A percentile compares a stretch with the other conserved stretches of the same genome.
Evolutionary conservation across 2,113 vertebrate genomes (phyloP).

Genomic region (Corydoras sp.): DNA sequence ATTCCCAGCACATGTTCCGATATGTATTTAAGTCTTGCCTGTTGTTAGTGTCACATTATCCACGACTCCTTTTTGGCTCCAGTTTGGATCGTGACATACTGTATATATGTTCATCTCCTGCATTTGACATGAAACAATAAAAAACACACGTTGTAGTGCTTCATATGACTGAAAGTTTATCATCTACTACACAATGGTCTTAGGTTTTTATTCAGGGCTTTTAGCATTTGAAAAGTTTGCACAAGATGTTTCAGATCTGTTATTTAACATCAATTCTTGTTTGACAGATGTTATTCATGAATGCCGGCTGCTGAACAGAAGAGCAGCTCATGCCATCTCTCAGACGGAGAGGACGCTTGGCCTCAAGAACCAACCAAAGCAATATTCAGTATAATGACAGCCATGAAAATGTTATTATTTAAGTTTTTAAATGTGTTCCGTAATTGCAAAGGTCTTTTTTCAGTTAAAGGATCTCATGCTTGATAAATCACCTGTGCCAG

Average conservation of each 20-base stretch:
- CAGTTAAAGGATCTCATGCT: slow-evolving; percentile 52
- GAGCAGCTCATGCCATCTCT: slow-evolving; percentile 68
- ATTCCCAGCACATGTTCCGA: neutral
- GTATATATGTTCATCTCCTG: too few species aligned
- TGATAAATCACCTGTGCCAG: slow-evolving; percentile 46
- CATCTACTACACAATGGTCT: too few species aligned
- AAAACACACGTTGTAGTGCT: too few species aligned
- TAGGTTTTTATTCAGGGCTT: too few species aligned
- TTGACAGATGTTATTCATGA: slow-evolving; percentile 70
- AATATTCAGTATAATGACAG: slow-evolving; percentile 63
- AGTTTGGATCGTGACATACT: too few species aligned
- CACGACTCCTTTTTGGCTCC: too few species aligned
- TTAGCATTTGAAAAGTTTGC: too few species aligned
- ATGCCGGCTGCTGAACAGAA: slow-evolving; percentile 73
- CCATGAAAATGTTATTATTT: neutral
- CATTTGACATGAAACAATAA: too few species aligned
- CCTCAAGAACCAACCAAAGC: slow-evolving; percentile 67
- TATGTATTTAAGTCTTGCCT: neutral
- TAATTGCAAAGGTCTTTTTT: slow-evolving; percentile 41
- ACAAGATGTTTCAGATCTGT: too few species aligned
- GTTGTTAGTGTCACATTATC: neutral
- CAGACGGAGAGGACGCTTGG: slow-evolving; percentile 67
- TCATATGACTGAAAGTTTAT: too few species aligned
- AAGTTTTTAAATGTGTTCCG: neutral
- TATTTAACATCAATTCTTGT: neutral